Percentiles rank a stretch among this genome's conserved stretches.
Conservation (phyloP, 2,888 invertebrate species). For the Diabrotica balteata region DNA sequence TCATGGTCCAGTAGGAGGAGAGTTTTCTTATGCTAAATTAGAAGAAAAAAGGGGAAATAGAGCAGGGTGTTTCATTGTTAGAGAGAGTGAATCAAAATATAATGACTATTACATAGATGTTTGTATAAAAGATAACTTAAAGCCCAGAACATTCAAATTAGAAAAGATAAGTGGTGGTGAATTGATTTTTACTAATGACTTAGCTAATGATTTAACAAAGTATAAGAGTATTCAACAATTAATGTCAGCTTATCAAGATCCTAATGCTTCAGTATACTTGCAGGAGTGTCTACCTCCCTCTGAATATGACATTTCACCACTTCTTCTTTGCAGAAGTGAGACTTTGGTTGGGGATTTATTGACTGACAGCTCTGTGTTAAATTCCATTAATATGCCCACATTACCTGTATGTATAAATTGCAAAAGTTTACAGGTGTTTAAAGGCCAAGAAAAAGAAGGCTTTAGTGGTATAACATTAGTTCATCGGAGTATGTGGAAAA, state of each 20-base stretch:
- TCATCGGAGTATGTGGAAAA: constrained; percentile 79
- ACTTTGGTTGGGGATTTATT: constrained; percentile 65
- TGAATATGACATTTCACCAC: constrained; percentile 80
- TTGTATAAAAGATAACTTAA: constrained; percentile 74
- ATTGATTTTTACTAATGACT: constrained; percentile 63
- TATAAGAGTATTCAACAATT: constrained; percentile 71
- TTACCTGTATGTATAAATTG: constrained; percentile 73
- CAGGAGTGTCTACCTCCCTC: constrained; percentile 84
- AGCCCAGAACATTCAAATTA: constrained; percentile 75
- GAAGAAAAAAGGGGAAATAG: constrained; percentile 78
- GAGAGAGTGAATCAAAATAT: constrained; percentile 83
- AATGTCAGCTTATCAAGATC: constrained; percentile 68
- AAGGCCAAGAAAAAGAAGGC: constrained; percentile 69
- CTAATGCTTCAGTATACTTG: constrained; percentile 68
- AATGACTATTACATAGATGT: constrained; percentile 84
- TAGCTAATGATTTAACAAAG: constrained; percentile 61
- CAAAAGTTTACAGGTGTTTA: constrained; percentile 73
- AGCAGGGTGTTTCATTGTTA: constrained; percentile 80
- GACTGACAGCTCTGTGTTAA: constrained; percentile 61
- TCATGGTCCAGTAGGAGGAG: constrained; percentile 89
- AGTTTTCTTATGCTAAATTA: constrained; percentile 84
- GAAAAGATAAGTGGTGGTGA: constrained; percentile 68
- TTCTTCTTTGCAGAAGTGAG: constrained; percentile 71
- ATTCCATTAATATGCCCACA: constrained; percentile 54
- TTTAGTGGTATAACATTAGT: constrained; percentile 71